Conservation (phyloP, 2,888 invertebrate genomes). For the Molorchus minor region DNA sequence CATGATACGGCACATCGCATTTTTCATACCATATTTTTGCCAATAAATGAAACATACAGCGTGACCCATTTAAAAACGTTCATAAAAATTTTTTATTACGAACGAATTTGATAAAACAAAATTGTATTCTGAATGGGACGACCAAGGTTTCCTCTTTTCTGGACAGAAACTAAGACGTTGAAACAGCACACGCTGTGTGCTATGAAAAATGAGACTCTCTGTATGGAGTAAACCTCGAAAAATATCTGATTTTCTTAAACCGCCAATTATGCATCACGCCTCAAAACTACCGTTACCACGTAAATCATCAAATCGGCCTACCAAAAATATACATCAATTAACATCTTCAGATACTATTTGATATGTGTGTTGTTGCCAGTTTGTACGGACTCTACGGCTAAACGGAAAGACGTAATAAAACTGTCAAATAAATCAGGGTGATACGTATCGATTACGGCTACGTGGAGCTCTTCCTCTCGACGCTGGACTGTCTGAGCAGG, state of each 20-base stretch:
- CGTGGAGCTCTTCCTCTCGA: constrained; percentile 57
- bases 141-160: no score
- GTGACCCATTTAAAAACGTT: no score
- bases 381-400: neutral
- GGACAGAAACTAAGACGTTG: no score
- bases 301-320: neutral
- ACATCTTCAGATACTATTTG: constrained; percentile 4
- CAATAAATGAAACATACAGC: no score
- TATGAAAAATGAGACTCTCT: no score
- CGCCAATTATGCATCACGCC: neutral
- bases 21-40: neutral
- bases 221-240: no score
- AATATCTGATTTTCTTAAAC: neutral
- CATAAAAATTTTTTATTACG: no score
- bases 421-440: neutral
- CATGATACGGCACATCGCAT: neutral
- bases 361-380: constrained; percentile 14
- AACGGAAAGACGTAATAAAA: neutral
- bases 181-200: no score
- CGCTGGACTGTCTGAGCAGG: constrained; percentile 48
- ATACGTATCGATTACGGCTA: constrained; percentile 31
- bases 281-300: neutral
- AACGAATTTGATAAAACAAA: no score
- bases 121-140: no score
- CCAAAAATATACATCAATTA: constrained; percentile 18